Evolutionary conservation across 2,113 vertebrate genomes (phyloP), one percentile per base, ranked within the genome.

Genomic region (Eurypyga helias): DNA sequence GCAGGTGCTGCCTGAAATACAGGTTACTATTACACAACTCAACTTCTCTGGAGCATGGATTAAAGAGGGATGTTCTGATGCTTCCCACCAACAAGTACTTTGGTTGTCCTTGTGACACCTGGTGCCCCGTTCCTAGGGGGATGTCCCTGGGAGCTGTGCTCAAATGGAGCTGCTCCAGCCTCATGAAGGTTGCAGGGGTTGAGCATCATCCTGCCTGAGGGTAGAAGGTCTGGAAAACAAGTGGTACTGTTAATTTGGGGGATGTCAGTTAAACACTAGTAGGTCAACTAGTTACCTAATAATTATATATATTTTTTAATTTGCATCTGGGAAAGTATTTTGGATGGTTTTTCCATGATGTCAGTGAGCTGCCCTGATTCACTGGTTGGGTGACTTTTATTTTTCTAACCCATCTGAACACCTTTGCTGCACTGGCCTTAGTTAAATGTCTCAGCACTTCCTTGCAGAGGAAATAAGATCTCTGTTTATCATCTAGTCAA

Each of bases 391-490:
- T 49, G n/a, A 45, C 33, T 92, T 92, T 89, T 69, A 13, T 78
- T 58, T 88, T 57, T 64, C 21, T 65, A 36, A 23, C 34, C 25
- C 7, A 1, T 52, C 20, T 3, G 1, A 11, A 61, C 18, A 57
- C 48, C 67, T 90, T 80, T 33, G n/a, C 72, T 66, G 45, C 41
- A 13, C n/a, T 86, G 79, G 66, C 75, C 79, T 80, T 17, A 26
- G 71, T 48, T 95, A 72, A 58, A 64, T 69, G 62, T 57, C 90
- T 84, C 65, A 28, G 11, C 28, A 10, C 31, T 83, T 76, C 58
- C 71, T 92, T 69, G 75, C 83, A 80, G 90, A 69, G 90, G 91
- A 93, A 90, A 86, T 48, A 64, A 90, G 75, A 72, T 87, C 69
- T 89, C 57, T 83, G 92, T 64, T 95, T 92, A 69, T 92, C 92